A percentile compares a stretch with the other conserved stretches of the same genome.
Evolutionary conservation across 2,888 invertebrate species (phyloP).

Genomic region (Prostheceraeus crozeri): DNA sequence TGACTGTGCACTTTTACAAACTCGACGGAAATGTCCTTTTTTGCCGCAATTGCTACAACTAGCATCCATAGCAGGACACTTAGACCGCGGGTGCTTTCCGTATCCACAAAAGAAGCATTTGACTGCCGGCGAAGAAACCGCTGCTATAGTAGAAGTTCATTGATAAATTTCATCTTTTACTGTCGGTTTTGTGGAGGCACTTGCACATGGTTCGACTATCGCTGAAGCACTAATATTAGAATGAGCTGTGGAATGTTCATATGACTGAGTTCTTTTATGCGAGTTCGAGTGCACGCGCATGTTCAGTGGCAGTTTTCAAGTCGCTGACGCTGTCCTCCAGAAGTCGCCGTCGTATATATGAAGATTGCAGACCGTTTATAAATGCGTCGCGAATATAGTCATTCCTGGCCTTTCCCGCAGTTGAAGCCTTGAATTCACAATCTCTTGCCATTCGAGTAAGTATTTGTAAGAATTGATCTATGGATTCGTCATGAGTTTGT

Average conservation of each 20-base stretch:
- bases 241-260: no score
- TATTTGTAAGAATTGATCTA: constrained; percentile 29
- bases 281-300: constrained; percentile 24
- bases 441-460: neutral
- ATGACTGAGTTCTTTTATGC: constrained; percentile 4
- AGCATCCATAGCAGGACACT: constrained; percentile 21
- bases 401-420: neutral
- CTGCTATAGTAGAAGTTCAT: no score
- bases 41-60: constrained; percentile 18
- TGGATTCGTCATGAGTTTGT: neutral
- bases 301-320: constrained; percentile 10
- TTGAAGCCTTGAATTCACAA: constrained; percentile 8
- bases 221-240: no score
- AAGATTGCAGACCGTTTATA: constrained; percentile 20
- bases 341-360: constrained; percentile 13
- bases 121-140: no score
- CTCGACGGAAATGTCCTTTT: constrained; percentile 5
- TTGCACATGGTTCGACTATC: no score
- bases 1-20: no score
- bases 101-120: constrained; percentile 13
- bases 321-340: neutral
- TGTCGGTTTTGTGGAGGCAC: no score
- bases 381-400: constrained; percentile 23
- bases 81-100: neutral
- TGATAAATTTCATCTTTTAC: no score